These are phyloP conservation scores for Todiramphus saurophagus DNA, from an alignment of 2,113 vertebrate species.

Conservation along the genomic window DNA sequence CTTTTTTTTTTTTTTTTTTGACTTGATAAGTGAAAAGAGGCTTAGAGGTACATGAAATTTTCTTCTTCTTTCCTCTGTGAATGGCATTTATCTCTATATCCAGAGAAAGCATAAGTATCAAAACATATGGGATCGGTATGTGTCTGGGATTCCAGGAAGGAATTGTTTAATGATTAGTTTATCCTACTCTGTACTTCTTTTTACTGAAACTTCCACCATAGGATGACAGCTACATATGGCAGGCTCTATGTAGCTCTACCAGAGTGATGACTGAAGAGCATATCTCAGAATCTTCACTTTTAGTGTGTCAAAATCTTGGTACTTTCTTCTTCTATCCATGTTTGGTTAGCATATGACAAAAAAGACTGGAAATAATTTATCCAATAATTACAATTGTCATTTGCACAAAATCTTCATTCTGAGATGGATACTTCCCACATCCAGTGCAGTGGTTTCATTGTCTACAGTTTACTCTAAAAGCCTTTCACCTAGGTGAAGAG, in stretches of 20 bases:
- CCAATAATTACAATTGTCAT: neutral
- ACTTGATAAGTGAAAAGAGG: neutral
- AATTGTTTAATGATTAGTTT: neutral
- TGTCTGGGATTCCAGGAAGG: neutral
- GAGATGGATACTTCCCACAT: neutral
- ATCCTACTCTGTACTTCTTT: neutral
- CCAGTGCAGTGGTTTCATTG: neutral
- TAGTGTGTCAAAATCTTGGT: neutral
- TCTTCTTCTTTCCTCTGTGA: neutral
- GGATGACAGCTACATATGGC: neutral
- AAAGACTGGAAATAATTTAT: neutral
- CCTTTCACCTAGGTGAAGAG: neutral
- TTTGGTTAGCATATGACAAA: neutral
- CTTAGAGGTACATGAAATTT: neutral
- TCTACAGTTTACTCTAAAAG: neutral
- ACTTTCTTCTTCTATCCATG: neutral
- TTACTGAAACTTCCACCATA: neutral
- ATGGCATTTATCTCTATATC: neutral
- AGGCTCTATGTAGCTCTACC: neutral
- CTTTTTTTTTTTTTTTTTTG: neutral
- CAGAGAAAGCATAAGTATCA: neutral
- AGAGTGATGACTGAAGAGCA: neutral
- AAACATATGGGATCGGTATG: neutral
- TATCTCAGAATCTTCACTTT: neutral
- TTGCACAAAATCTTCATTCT: neutral